Evolutionary conservation across 2,888 invertebrate species (phyloP), one percentile per base, ranked within the genome.

Genomic region (Acrobasis repandana): DNA sequence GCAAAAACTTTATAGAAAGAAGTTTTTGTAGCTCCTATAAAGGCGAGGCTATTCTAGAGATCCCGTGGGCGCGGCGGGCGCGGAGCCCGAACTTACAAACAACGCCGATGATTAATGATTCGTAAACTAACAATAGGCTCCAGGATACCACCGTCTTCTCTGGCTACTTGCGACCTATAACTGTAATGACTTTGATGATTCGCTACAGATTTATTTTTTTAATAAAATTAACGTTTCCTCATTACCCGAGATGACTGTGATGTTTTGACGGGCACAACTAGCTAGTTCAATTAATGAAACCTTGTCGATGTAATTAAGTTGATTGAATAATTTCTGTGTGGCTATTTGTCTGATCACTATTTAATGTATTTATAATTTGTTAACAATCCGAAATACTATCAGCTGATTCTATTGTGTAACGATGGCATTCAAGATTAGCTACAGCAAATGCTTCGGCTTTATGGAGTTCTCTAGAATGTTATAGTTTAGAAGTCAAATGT

Each of bases 71-170:
- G 83, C 68, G 85, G 72, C 76, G 67, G 73, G 69, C 77, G 69
- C 73, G 74, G 81, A 80, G 83, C 81, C 82, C 80, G 72, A 83
- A 80, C 78, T 74, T 70, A 81, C 82, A 86, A 84, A 81, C 82
- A 86, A 84, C 82, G 78, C 73, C 68, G 63, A 64, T 86, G 87
- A 83, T 86, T 90, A 91, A 91, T 90, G 90, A 86, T 79, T 88
- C 88, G 88, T 89, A 75, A 88, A 88, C 70, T 69, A 88, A 91
- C 90, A 90, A 90, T 90, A 68, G 85, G 67, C 74, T n/a, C 71
- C 64, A 63, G 71, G 74, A 63, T 65, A 71, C 73, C 66, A 72
- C 74, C 75, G 71, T 78, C 77, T 74, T 72, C 71, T 76, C 64
- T 67, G 69, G 75, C 66, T 66, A 52, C 61, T 65, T 43, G 51